Percentiles rank a stretch among this genome's conserved stretches.
Evolutionary conservation across 2,888 invertebrate genomes (phyloP).

Genomic region (Orthosia gracilis): DNA sequence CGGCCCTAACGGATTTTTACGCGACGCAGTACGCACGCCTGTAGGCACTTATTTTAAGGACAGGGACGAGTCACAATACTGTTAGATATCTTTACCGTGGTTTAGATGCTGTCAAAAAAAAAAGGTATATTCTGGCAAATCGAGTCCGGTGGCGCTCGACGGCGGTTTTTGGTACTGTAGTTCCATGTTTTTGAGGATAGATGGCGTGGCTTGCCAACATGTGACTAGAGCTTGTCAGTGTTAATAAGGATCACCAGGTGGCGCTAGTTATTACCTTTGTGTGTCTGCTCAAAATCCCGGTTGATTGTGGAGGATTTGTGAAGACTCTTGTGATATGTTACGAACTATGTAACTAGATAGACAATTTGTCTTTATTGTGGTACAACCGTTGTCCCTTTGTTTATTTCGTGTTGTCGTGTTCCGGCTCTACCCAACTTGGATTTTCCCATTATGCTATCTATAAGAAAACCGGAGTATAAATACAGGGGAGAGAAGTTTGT

Average conservation of each 20-base stretch:
- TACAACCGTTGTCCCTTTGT: neutral
- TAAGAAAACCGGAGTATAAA: too few species aligned
- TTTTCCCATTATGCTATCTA: neutral
- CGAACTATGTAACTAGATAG: neutral
- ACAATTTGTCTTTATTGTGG: neutral
- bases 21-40: too few species aligned
- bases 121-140: neutral
- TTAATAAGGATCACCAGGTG: constrained; percentile 12
- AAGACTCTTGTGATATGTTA: neutral
- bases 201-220: constrained; percentile 14
- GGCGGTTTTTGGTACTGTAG: neutral
- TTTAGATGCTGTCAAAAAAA: too few species aligned
- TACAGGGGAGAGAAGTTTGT: too few species aligned
- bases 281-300: neutral
- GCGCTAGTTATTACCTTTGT: constrained; percentile 21
- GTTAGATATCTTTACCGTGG: too few species aligned
- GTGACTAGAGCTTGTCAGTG: neutral
- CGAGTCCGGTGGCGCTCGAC: too few species aligned
- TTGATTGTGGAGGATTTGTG: neutral
- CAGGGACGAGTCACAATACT: too few species aligned
- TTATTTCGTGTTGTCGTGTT: neutral
- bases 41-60: too few species aligned
- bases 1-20: too few species aligned
- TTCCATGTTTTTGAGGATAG: constrained; percentile 13
- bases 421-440: neutral